Conservation (phyloP, 2,797 vertebrate species). For the Cyprinella venusta region DNA sequence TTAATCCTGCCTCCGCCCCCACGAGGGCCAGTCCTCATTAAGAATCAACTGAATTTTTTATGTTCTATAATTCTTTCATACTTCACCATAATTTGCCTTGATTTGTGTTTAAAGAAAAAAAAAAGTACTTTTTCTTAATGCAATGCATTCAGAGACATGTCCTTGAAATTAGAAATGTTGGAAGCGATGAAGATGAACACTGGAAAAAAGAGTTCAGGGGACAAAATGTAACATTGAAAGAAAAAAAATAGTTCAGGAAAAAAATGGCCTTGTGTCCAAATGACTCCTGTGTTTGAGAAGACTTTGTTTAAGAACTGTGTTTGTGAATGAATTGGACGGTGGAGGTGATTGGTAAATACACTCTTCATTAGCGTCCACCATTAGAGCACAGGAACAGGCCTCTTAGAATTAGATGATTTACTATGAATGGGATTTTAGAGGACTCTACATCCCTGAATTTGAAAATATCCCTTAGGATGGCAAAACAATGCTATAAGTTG, state of each 20-base stretch:
- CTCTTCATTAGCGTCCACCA: conserved; percentile 73
- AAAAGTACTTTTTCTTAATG: conserved; percentile 67
- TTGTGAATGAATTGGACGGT: conserved; percentile 46
- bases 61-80: conserved; percentile 83
- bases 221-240: conserved; percentile 54
- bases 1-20: conserved; percentile 53
- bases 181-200: conserved; percentile 60
- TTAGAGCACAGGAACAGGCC: conserved; percentile 62
- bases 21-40: conserved; percentile 77
- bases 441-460: conserved; percentile 32
- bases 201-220: conserved; percentile 40
- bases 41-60: conserved; percentile 79
- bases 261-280: conserved; percentile 44
- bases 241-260: conserved; percentile 3
- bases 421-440: conserved; percentile 29
- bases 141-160: conserved; percentile 63
- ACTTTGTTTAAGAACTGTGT: conserved; percentile 40
- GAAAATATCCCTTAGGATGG: conserved; percentile 15
- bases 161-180: conserved; percentile 53
- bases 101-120: conserved; percentile 66
- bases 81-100: conserved; percentile 73
- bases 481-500: not conserved
- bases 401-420: conserved; percentile 32
- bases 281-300: conserved; percentile 41
- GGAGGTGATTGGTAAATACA: not conserved